These are phyloP conservation scores for Euzetes globulus DNA, from an alignment of 2,888 invertebrate genomes.

Conservation along the genomic window DNA sequence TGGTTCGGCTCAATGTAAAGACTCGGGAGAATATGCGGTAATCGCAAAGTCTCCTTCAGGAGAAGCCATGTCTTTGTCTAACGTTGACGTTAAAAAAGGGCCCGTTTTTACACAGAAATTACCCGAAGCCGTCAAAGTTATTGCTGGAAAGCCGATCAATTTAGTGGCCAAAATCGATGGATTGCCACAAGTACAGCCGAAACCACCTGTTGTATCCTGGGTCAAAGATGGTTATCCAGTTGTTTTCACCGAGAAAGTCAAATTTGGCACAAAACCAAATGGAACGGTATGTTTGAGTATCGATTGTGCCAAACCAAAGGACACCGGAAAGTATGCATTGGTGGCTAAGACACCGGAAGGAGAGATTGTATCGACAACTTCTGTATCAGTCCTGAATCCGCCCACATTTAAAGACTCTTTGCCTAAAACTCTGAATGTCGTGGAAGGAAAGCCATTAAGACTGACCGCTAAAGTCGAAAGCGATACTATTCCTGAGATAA, in stretches of 20 bases:
- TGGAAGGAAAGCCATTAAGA: slow-evolving; percentile 65
- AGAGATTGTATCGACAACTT: slow-evolving; percentile 30
- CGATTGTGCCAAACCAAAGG: slow-evolving; percentile 27
- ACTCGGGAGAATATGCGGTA: slow-evolving; percentile 67
- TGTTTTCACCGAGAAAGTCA: slow-evolving; percentile 1
- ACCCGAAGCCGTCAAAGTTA: slow-evolving; percentile 52
- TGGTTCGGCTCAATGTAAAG: slow-evolving; percentile 55
- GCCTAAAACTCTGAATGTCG: slow-evolving; percentile 47
- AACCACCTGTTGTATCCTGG: slow-evolving; percentile 45
- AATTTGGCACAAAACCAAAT: not conserved
- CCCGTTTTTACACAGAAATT: slow-evolving; percentile 52
- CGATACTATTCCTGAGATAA: slow-evolving; percentile 71
- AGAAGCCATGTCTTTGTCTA: slow-evolving; percentile 29
- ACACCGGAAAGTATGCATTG: slow-evolving; percentile 36
- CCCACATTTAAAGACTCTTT: slow-evolving; percentile 15
- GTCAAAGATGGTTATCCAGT: slow-evolving; percentile 40
- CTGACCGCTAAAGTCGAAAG: slow-evolving; percentile 69
- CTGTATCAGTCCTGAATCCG: slow-evolving; percentile 31
- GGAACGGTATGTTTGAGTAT: slow-evolving; percentile 29
- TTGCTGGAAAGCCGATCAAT: slow-evolving; percentile 65
- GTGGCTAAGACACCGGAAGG: slow-evolving; percentile 36
- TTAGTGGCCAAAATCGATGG: slow-evolving; percentile 69
- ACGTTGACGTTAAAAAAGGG: slow-evolving; percentile 33
- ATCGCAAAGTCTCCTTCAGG: not conserved
- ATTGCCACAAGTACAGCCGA: slow-evolving; percentile 71